A percentile compares a stretch with the other conserved stretches of the same genome.
These are phyloP conservation scores for Malurus splendens DNA, from an alignment of 2,797 vertebrate genomes.

Conservation along the genomic window DNA sequence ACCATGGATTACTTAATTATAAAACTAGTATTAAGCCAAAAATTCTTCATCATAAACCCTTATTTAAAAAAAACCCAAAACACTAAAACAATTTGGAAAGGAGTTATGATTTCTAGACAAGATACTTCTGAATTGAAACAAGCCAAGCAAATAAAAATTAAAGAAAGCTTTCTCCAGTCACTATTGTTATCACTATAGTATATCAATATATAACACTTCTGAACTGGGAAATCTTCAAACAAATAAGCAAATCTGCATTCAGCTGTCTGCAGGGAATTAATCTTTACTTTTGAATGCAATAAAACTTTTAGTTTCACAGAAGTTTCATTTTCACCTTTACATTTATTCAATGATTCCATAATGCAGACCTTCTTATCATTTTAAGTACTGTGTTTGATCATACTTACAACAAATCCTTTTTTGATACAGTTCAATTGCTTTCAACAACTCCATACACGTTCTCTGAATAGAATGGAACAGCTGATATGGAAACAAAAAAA, in stretches of 20 bases:
- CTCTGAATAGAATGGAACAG: conserved; percentile 97
- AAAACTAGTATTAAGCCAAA: not conserved
- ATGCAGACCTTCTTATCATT: not conserved
- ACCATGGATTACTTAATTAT: not conserved
- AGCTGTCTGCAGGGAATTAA: not conserved
- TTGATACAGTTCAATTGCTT: conserved; percentile 95
- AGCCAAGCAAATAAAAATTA: not conserved
- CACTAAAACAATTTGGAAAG: not conserved
- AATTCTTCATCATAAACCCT: not conserved
- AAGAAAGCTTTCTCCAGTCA: not conserved
- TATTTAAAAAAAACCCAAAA: not conserved
- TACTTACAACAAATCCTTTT: conserved; percentile 91
- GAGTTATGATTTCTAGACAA: not conserved
- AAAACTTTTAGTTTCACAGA: not conserved
- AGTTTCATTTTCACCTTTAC: not conserved
- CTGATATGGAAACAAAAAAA: conserved; percentile 68
- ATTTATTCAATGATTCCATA: not conserved
- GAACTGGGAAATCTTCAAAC: not conserved
- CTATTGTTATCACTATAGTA: not conserved
- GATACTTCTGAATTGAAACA: not conserved
- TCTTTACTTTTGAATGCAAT: not conserved
- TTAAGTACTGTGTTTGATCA: not conserved
- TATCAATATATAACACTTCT: not conserved
- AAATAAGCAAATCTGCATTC: not conserved
- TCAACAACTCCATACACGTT: conserved; percentile 96